Conservation (phyloP, 2,888 invertebrate species). For the Glyphotaelius pellucidus region DNA sequence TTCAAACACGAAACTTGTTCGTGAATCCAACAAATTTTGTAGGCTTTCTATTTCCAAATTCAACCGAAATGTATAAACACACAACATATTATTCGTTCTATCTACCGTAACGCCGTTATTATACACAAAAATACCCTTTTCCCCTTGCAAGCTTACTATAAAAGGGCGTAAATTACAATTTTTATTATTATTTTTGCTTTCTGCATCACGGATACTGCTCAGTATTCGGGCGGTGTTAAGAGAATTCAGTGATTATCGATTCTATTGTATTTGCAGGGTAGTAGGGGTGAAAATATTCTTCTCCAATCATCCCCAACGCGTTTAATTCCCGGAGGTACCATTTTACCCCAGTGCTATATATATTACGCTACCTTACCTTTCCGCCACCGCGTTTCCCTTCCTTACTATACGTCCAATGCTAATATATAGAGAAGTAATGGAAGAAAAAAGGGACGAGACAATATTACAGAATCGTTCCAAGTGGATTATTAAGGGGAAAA, state of each 20-base stretch:
- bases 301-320: constrained; percentile 44
- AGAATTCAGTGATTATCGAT: constrained; percentile 31
- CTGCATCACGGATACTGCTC: neutral
- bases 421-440: constrained; percentile 57
- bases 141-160: neutral
- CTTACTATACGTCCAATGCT: constrained; percentile 27
- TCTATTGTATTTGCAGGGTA: constrained; percentile 4
- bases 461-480: constrained; percentile 50
- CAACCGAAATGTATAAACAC: neutral
- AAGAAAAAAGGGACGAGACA: constrained; percentile 50
- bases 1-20: too few relatives aligned
- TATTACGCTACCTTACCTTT: neutral
- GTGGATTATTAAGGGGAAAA: constrained; percentile 45
- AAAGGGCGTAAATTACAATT: neutral
- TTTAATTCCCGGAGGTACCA: constrained; percentile 54
- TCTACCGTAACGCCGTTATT: neutral
- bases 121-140: neutral
- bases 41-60: too few relatives aligned
- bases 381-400: neutral
- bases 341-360: constrained; percentile 19
- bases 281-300: constrained; percentile 32
- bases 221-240: constrained; percentile 14
- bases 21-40: too few relatives aligned
- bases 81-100: neutral
- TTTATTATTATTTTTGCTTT: neutral